phyloP scores from a whole-genome alignment of 2,113 vertebrate genomes.

The Oryzias javanicus region DNA sequence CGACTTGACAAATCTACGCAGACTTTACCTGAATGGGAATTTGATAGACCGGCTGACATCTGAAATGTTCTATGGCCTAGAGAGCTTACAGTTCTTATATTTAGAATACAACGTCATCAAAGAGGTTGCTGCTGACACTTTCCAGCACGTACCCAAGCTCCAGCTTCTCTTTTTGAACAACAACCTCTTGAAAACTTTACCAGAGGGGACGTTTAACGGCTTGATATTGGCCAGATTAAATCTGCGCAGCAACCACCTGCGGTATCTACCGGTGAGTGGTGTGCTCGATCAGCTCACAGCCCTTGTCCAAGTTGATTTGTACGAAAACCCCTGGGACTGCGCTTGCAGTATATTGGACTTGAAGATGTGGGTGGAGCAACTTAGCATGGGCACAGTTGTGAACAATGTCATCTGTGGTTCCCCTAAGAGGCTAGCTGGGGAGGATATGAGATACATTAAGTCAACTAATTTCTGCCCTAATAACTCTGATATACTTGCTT shows the following conservation, averaged over 20 bases:
- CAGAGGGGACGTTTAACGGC: constrained; percentile 85
- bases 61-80: constrained; percentile 88
- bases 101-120: constrained; percentile 95
- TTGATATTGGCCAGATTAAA: constrained; percentile 89
- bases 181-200: constrained; percentile 91
- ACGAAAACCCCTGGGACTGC: constrained; percentile 98
- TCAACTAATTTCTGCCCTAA: constrained; percentile 88
- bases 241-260: constrained; percentile 91
- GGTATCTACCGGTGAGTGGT: constrained; percentile 85
- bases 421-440: constrained; percentile 88
- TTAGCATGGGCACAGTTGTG: constrained; percentile 88
- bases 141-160: constrained; percentile 88
- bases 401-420: constrained; percentile 93
- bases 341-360: constrained; percentile 89
- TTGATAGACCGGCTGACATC: constrained; percentile 86
- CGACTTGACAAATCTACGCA: constrained; percentile 87
- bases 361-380: constrained; percentile 93
- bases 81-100: constrained; percentile 94
- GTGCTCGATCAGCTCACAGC: constrained; percentile 90
- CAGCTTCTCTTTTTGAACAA: constrained; percentile 97
- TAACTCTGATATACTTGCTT: constrained; percentile 84
- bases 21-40: constrained; percentile 96
- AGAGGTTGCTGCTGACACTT: constrained; percentile 86
- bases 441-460: constrained; percentile 87
- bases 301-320: constrained; percentile 94